Percentiles rank a stretch among this genome's conserved stretches.
Evolutionary conservation across 2,113 vertebrate species (phyloP).

Genomic region (Oostethus manadensis): DNA sequence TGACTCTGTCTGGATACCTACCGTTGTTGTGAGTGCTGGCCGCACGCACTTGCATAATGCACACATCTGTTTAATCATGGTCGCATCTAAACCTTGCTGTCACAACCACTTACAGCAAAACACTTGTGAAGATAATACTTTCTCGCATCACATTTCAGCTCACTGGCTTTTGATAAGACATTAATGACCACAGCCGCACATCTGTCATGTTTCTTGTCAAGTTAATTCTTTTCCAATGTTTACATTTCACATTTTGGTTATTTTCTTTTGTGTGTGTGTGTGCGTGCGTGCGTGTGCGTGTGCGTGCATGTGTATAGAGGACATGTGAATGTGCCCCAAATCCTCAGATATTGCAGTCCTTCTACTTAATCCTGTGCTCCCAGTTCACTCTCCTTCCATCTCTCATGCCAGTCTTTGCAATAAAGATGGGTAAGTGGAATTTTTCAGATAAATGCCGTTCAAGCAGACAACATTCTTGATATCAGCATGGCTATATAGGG

Average conservation of each 20-base stretch:
- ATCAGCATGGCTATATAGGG: neutral
- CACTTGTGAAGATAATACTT: constrained; percentile 14
- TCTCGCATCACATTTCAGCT: neutral
- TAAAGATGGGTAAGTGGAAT: constrained; percentile 81
- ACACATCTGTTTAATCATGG: constrained; percentile 12
- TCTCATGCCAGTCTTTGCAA: constrained; percentile 78
- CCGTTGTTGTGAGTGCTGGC: constrained; percentile 75
- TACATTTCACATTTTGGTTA: constrained; percentile 8
- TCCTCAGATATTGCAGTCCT: constrained; percentile 75
- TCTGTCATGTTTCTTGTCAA: neutral
- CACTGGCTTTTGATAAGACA: neutral
- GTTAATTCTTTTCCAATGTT: constrained; percentile 9
- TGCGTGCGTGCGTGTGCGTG: constrained; percentile 32
- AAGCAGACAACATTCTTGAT: neutral
- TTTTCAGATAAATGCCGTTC: neutral
- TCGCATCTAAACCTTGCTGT: constrained; percentile 1
- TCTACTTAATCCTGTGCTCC: constrained; percentile 76
- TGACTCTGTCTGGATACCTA: constrained; percentile 84
- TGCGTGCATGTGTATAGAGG: constrained; percentile 66
- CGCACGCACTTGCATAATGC: constrained; percentile 21
- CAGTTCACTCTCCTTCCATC: constrained; percentile 80
- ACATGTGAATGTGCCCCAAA: constrained; percentile 70
- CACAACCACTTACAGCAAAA: constrained; percentile 6
- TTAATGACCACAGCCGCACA: constrained; percentile 21
- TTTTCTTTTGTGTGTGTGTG: constrained; percentile 22